phyloP scores from a whole-genome alignment of 2,797 vertebrate genomes.

The Tapirus indicus region DNA sequence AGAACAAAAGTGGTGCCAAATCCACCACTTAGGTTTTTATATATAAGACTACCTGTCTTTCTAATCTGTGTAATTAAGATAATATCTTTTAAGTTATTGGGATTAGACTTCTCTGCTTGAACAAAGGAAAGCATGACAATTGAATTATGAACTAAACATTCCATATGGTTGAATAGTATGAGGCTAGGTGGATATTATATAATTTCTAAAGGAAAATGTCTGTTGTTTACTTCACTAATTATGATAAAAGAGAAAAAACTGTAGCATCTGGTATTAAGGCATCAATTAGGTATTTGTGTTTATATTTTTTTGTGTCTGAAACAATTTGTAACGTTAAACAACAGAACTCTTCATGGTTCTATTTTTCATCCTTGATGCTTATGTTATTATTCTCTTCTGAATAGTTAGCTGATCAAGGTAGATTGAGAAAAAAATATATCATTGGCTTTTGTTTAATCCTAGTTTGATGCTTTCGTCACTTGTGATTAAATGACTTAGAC shows the following conservation, averaged over 20 bases:
- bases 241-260: neutral
- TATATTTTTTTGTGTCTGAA: neutral
- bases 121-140: neutral
- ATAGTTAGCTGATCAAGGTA: neutral
- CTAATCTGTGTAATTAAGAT: neutral
- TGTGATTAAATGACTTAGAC: neutral
- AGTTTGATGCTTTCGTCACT: neutral
- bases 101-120: neutral
- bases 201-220: neutral
- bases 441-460: neutral
- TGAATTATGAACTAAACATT: neutral
- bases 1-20: neutral
- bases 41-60: neutral
- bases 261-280: neutral
- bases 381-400: neutral
- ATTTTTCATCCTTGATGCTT: neutral
- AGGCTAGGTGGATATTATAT: neutral
- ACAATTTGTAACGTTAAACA: neutral
- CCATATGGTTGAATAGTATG: neutral
- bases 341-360: neutral
- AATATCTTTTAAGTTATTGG: neutral
- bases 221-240: neutral
- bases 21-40: neutral
- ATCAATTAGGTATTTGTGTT: neutral
- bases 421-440: neutral